Conservation (phyloP, 2,888 invertebrate species). For the Criorhina ranunculi region DNA sequence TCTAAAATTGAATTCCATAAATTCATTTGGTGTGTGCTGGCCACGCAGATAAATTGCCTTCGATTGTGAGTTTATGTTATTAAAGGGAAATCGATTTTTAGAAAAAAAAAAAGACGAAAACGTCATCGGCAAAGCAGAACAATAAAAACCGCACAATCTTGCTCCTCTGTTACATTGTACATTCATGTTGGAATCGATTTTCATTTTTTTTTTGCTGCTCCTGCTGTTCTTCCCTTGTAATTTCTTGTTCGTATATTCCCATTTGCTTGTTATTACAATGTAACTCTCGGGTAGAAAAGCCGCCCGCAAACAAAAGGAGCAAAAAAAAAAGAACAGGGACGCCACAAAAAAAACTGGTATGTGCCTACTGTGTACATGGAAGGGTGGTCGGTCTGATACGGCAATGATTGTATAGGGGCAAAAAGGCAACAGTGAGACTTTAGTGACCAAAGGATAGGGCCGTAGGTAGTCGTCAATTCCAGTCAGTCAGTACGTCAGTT, state of each 20-base stretch:
- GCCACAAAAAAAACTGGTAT: constrained; percentile 27
- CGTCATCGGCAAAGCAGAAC: constrained; percentile 53
- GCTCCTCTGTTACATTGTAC: constrained; percentile 69
- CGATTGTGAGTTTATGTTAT: constrained; percentile 75
- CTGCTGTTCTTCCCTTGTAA: constrained; percentile 48
- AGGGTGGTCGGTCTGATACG: not conserved
- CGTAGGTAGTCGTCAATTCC: not conserved
- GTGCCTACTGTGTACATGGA: constrained; percentile 33
- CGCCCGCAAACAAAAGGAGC: constrained; percentile 42
- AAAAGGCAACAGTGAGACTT: not conserved
- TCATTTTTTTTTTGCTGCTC: constrained; percentile 27
- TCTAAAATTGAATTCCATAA: constrained; percentile 75
- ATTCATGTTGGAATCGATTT: constrained; percentile 72
- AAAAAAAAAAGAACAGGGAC: constrained; percentile 3
- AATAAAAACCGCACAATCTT: constrained; percentile 75
- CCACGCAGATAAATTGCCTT: constrained; percentile 74
- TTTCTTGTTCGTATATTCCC: constrained; percentile 71
- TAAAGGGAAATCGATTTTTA: constrained; percentile 72
- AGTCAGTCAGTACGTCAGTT: constrained; percentile 2
- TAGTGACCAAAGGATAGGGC: constrained; percentile 5
- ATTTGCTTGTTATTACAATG: constrained; percentile 71
- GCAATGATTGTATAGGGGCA: constrained; percentile 13
- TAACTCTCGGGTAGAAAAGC: constrained; percentile 55
- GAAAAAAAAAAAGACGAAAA: constrained; percentile 27
- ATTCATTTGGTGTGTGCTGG: constrained; percentile 65